phyloP scores from a whole-genome alignment of 1,140 invertebrate genomes.

The Caerostris darwini region DNA sequence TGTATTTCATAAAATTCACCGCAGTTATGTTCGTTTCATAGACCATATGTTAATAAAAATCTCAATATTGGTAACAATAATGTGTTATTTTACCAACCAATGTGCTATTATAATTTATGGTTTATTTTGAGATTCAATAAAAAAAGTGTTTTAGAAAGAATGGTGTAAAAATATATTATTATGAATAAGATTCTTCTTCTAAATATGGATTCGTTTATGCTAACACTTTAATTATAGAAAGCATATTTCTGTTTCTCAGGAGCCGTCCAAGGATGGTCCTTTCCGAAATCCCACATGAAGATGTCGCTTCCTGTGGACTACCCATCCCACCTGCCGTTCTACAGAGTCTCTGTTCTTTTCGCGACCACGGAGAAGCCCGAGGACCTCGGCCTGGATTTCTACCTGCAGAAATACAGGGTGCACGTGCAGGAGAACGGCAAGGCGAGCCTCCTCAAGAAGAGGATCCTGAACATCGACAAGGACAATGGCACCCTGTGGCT shows the following conservation, averaged over 20 bases:
- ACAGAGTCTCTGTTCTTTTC: slow-evolving; percentile 6
- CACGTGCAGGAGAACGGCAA: background rate
- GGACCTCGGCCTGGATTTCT: background rate
- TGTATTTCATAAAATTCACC: too few species aligned
- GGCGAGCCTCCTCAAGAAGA: background rate
- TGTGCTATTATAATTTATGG: too few species aligned
- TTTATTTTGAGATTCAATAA: too few species aligned
- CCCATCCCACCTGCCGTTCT: background rate
- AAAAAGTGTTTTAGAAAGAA: too few species aligned
- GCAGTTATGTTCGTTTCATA: too few species aligned
- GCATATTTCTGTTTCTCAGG: background rate
- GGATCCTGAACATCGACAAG: background rate
- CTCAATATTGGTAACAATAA: too few species aligned
- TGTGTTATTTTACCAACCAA: too few species aligned
- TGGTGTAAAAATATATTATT: too few species aligned
- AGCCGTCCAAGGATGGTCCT: slow-evolving; percentile 36
- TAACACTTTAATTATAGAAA: too few species aligned
- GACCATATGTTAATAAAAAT: too few species aligned
- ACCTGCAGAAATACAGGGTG: background rate
- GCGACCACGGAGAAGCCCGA: background rate
- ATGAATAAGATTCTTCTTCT: too few species aligned
- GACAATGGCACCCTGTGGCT: slow-evolving; percentile 4
- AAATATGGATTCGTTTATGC: too few species aligned
- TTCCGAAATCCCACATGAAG: background rate
- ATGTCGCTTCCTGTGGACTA: slow-evolving; percentile 28